Percentiles rank a stretch among this genome's conserved stretches.
phyloP scores from a whole-genome alignment of 2,113 vertebrate species.

The Phoxinus phoxinus region DNA sequence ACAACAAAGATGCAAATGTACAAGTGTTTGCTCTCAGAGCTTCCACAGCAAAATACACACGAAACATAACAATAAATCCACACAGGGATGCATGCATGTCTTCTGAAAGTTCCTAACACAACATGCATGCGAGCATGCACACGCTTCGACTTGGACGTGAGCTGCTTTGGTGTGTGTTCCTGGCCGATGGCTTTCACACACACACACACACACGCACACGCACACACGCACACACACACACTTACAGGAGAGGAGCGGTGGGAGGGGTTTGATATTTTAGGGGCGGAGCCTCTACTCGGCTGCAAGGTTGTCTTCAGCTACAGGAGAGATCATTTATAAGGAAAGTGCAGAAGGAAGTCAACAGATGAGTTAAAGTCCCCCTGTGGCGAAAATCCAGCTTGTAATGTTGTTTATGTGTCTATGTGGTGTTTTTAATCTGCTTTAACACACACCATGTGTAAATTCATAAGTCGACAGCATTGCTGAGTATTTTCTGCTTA shows the following conservation, averaged over 20 bases:
- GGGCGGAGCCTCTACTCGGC: conserved; percentile 66
- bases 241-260: conserved; percentile 53
- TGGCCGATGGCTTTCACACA: conserved; percentile 26
- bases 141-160: neutral
- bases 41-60: neutral
- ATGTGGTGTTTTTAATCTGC: too few relatives aligned
- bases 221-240: conserved; percentile 40
- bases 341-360: conserved; percentile 1
- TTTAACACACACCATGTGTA: too few relatives aligned
- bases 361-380: neutral
- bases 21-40: neutral
- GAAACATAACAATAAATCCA: neutral
- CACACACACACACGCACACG: conserved; percentile 11
- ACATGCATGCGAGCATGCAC: conserved; percentile 15
- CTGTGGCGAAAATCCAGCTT: too few relatives aligned
- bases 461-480: too few relatives aligned
- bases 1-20: neutral
- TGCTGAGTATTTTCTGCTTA: too few relatives aligned
- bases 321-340: conserved; percentile 42
- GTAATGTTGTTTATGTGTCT: too few relatives aligned
- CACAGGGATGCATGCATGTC: neutral
- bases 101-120: neutral
- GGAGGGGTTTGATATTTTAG: conserved; percentile 71
- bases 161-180: neutral
- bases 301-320: conserved; percentile 81